Evolutionary conservation across 2,113 vertebrate species (phyloP).

Genomic region (Kobus ellipsiprymnus): DNA sequence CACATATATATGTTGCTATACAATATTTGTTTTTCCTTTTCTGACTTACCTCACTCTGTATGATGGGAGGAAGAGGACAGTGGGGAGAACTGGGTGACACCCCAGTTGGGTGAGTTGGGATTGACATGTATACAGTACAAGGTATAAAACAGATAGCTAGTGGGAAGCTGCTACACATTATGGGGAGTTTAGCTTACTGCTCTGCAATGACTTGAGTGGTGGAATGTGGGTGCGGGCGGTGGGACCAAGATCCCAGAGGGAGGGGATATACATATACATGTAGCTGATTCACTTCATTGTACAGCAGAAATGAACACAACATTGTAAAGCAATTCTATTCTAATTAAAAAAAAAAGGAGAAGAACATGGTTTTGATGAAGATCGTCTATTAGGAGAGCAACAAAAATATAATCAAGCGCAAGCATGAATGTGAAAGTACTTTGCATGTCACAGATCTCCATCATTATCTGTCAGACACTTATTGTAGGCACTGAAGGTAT

Average conservation of each 20-base stretch:
- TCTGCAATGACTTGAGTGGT: accelerated
- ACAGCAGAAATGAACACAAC: neutral
- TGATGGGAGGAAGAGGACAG: neutral
- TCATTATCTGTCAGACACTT: neutral
- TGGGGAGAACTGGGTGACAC: neutral
- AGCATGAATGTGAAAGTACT: neutral
- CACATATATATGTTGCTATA: neutral
- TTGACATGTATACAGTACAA: neutral
- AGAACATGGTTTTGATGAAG: neutral
- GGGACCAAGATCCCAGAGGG: neutral
- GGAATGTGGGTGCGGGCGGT: neutral
- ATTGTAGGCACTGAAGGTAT: neutral
- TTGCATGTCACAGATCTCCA: neutral
- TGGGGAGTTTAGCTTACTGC: neutral
- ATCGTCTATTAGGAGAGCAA: neutral
- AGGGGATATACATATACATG: neutral
- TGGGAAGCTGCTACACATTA: neutral
- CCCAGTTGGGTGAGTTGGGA: neutral
- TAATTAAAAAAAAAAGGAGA: neutral
- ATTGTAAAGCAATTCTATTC: neutral
- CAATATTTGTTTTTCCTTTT: neutral
- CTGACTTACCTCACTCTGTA: neutral
- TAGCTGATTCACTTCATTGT: neutral
- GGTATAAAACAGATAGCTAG: neutral
- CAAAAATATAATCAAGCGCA: neutral